These are phyloP conservation scores for Pachycephus smyrnensis DNA, from an alignment of 2,888 invertebrate species.

Conservation along the genomic window DNA sequence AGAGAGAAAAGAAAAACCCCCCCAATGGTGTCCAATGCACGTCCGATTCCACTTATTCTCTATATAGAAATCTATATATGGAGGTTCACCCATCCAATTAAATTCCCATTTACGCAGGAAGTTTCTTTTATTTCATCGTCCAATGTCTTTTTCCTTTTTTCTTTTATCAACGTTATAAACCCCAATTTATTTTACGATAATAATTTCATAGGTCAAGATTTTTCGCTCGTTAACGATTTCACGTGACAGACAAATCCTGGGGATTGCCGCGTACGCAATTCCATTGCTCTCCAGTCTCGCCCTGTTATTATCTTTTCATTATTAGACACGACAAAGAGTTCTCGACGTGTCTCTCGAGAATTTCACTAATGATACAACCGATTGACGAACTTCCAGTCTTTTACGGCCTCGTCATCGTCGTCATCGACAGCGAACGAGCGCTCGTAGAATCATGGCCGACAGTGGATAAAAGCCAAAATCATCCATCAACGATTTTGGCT, in stretches of 20 bases:
- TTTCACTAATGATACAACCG: not conserved
- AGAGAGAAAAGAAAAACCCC: not conserved
- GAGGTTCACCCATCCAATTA: not conserved
- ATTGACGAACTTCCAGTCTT: not conserved
- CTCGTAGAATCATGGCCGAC: not conserved
- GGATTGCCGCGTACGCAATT: not conserved
- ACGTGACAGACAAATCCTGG: not conserved
- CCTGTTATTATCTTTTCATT: not conserved
- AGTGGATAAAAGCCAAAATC: not conserved
- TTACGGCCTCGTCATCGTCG: not conserved
- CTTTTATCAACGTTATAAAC: not conserved
- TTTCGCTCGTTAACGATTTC: not conserved
- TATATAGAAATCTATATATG: not conserved
- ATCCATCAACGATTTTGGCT: not conserved
- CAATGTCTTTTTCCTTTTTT: not conserved
- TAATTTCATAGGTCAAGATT: not conserved
- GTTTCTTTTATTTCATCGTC: not conserved
- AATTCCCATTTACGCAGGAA: not conserved
- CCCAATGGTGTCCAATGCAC: not conserved
- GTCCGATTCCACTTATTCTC: too few relatives aligned
- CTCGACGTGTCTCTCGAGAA: too few relatives aligned
- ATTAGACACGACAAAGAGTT: not conserved
- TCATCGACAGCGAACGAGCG: fast-evolving
- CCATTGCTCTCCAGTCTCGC: not conserved
- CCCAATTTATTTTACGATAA: not conserved